Base-by-base conservation (phyloP, 2,888 invertebrate species). In the Brachyptera putata region DNA sequence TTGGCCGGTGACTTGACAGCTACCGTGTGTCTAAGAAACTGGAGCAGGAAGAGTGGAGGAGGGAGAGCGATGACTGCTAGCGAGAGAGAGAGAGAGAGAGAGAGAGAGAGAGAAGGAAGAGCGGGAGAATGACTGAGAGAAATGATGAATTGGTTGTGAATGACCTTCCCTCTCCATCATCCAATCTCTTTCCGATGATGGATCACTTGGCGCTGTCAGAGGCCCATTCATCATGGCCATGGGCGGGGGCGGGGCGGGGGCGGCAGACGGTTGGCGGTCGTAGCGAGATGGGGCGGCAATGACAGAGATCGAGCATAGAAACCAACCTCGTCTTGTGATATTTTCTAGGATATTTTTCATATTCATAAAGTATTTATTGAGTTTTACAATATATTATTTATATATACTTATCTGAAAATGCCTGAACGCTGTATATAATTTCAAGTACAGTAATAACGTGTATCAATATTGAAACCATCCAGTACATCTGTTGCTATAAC, bases 181-280 rank as follows among this genome's bases (percentile, higher is more conserved):
- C 71, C 74, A 74, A 75, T 75, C 74, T 74, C 73, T 71, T 69
- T 71, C 70, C 67, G 69, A 75, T 76, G 76, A 76, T 76, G 73
- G 75, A 76, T 76, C 72, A 71, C 73, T 73, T 70, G 71, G 68
- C 65, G 70, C 72, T 73, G 75, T 75, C 75, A 72, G 66, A 67
- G 66, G 66, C 69, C 70, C 75, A 75, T 76, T 74, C 71, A 76
- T 76, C 76, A 76, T 71, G 11, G 39, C 55, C n/a, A n/a, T n/a
- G 46, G 21, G 9, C 14, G n/a, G 22, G 46, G 46, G 46, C 21
- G 46, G 46, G 21, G 9, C 14, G n/a, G 22, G 46, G 46, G 46
- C 21, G 46, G 46, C 26, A 25, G 46, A n/a, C 3, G 3, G n/a
- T n/a, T n/a, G 7, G 21, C n/a, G 22, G 46, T 21, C 21, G 24